phyloP scores from a whole-genome alignment of 2,888 invertebrate species.

The Molanna angustata region DNA sequence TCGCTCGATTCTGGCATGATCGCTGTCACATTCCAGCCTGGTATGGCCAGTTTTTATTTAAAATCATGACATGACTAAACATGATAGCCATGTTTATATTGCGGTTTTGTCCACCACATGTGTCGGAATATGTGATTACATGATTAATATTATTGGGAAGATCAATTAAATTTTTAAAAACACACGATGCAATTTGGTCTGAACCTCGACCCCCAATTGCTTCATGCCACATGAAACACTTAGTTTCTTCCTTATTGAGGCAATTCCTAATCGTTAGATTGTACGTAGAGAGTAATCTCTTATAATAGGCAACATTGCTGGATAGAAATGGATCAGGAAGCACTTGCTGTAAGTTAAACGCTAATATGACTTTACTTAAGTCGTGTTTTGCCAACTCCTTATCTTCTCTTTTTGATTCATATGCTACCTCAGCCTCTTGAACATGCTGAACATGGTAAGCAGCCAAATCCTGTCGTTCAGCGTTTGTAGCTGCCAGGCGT shows the following conservation, averaged over 20 bases:
- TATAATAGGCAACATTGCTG: not conserved
- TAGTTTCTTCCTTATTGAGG: not conserved
- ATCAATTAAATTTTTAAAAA: not conserved
- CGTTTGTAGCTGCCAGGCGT: not conserved
- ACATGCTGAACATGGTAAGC: not conserved
- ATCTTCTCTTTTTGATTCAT: not conserved
- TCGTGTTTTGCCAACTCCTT: conserved; percentile 2
- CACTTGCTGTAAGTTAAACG: not conserved
- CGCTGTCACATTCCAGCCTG: not conserved
- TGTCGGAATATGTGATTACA: conserved; percentile 4
- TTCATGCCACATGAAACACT: conserved; percentile 2
- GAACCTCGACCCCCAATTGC: not conserved
- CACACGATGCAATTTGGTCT: not conserved
- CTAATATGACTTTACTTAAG: too few species aligned
- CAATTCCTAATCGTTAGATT: conserved; percentile 1
- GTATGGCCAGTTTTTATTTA: not conserved
- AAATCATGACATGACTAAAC: not conserved
- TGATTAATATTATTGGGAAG: not conserved
- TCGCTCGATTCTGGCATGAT: not conserved
- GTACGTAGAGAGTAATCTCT: not conserved
- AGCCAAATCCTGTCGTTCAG: not conserved
- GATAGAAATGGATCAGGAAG: not conserved
- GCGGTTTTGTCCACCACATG: too few species aligned
- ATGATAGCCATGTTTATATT: conserved; percentile 1
- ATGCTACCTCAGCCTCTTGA: conserved; percentile 1